Conservation (phyloP, 2,888 invertebrate species). For the Latrodectus hesperus region DNA sequence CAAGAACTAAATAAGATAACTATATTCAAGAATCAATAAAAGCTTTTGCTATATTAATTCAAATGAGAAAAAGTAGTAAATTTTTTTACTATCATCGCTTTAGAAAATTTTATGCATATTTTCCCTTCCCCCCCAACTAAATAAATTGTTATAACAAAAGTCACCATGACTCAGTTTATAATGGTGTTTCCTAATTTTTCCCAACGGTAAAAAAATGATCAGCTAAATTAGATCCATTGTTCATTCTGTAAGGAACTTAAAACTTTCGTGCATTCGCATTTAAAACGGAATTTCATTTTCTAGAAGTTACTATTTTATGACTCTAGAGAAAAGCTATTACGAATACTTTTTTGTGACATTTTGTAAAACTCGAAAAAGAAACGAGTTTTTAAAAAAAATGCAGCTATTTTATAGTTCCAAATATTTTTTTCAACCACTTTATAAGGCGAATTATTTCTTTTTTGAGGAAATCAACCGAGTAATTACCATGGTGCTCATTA, state of each 20-base stretch:
- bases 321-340: conserved; percentile 23
- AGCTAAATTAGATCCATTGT: not conserved
- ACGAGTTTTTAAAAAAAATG: not conserved
- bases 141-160: no score
- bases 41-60: no score
- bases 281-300: conserved; percentile 24
- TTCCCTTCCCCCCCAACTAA: no score
- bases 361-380: not conserved
- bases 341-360: conserved; percentile 25
- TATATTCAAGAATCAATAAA: no score
- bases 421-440: conserved; percentile 26
- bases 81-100: no score
- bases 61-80: no score
- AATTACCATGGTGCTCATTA: conserved; percentile 42
- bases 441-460: not conserved
- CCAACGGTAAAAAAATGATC: conserved; percentile 4
- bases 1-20: no score
- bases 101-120: no score
- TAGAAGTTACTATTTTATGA: not conserved
- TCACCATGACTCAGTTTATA: not conserved
- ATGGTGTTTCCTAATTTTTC: not conserved
- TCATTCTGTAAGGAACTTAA: not conserved
- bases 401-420: conserved; percentile 5
- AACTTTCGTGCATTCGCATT: not conserved
- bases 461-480: conserved; percentile 21